A percentile compares a stretch with the other conserved stretches of the same genome.
phyloP scores from a whole-genome alignment of 2,113 vertebrate species.

The Pristiophorus japonicus region DNA sequence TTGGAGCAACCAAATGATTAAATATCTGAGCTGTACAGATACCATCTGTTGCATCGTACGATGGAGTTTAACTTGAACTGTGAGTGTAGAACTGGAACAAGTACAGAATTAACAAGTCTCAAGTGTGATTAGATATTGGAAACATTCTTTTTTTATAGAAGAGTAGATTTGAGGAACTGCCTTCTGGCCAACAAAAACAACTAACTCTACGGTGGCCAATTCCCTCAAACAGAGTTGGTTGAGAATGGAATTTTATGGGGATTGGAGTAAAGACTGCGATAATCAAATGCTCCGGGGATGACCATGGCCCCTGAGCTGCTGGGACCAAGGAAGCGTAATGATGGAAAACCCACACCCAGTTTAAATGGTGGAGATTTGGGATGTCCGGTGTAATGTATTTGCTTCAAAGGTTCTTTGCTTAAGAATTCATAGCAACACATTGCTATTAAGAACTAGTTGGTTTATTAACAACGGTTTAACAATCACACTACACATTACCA shows the following conservation, averaged over 20 bases:
- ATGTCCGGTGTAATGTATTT: too few relatives aligned
- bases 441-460: too few relatives aligned
- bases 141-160: neutral
- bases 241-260: neutral
- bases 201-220: neutral
- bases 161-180: neutral
- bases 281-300: neutral
- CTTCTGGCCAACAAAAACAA: neutral
- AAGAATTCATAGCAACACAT: too few relatives aligned
- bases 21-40: neutral
- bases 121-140: neutral
- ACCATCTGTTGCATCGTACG: neutral
- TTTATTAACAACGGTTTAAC: too few relatives aligned
- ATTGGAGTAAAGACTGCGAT: neutral
- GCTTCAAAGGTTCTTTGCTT: too few relatives aligned
- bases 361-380: neutral
- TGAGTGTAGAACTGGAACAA: neutral
- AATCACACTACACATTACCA: too few relatives aligned
- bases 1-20: neutral
- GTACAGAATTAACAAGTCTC: constrained; percentile 24
- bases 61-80: neutral
- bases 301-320: neutral
- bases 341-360: neutral
- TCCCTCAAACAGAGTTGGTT: neutral
- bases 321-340: neutral